Percentiles rank a stretch among this genome's conserved stretches.
Conservation (phyloP, 2,797 vertebrate genomes). For the Propithecus deckenii region DNA sequence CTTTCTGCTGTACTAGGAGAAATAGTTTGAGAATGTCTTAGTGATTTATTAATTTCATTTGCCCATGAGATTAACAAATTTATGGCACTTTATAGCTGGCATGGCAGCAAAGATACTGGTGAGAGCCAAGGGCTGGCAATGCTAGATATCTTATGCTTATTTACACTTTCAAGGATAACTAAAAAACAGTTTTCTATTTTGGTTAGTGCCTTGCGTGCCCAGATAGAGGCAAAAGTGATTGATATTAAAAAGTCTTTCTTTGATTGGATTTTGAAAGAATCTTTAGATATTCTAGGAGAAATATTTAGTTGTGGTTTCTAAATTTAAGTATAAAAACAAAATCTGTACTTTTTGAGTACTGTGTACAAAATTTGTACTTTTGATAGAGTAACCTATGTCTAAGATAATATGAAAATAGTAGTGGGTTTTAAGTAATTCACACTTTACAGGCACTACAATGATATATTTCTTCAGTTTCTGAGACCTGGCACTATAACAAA, state of each 20-base stretch:
- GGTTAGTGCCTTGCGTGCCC: neutral
- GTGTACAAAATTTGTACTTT: neutral
- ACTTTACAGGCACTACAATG: neutral
- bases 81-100: neutral
- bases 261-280: neutral
- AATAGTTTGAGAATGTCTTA: neutral
- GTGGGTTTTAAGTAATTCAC: neutral
- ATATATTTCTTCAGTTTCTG: neutral
- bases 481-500: neutral
- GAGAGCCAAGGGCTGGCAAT: neutral
- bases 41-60: constrained; percentile 17
- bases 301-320: neutral
- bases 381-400: neutral
- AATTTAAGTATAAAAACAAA: neutral
- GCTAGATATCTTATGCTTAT: neutral
- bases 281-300: neutral
- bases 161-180: neutral
- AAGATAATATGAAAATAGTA: neutral
- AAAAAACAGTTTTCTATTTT: neutral
- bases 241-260: neutral
- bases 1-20: neutral
- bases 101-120: neutral
- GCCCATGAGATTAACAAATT: neutral
- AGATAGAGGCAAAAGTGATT: neutral
- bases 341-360: neutral